phyloP scores from a whole-genome alignment of 2,888 invertebrate species.

The Metalampra italica region DNA sequence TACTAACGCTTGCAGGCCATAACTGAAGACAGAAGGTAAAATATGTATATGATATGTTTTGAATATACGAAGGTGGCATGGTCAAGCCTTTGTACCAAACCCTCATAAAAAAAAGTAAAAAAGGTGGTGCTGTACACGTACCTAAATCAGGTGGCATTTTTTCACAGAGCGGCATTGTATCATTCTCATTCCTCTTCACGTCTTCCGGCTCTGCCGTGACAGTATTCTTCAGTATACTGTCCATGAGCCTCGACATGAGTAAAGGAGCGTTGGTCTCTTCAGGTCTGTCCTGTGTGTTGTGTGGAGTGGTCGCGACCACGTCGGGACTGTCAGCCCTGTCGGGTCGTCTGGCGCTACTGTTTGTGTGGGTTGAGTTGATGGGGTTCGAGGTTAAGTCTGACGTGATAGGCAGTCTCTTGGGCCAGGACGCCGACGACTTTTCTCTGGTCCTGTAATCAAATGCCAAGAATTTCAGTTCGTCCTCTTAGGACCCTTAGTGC shows the following conservation, averaged over 20 bases:
- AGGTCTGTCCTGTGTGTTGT: not conserved
- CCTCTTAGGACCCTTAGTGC: too few relatives aligned
- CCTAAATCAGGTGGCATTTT: constrained; percentile 81
- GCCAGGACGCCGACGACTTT: constrained; percentile 34
- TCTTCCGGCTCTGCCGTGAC: constrained; percentile 40
- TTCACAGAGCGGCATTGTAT: constrained; percentile 73
- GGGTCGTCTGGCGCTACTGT: not conserved
- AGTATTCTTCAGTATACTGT: constrained; percentile 39
- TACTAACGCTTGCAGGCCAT: too few relatives aligned
- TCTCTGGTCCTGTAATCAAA: constrained; percentile 44
- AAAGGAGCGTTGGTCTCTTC: constrained; percentile 29
- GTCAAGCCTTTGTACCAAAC: too few relatives aligned
- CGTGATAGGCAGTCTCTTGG: constrained; percentile 35
- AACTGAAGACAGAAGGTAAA: too few relatives aligned
- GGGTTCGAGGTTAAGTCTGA: constrained; percentile 26
- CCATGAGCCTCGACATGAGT: constrained; percentile 48
- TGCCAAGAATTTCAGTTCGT: too few relatives aligned
- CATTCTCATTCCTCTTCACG: constrained; percentile 35
- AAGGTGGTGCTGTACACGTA: too few relatives aligned
- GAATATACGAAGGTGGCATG: too few relatives aligned
- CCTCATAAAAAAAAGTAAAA: too few relatives aligned
- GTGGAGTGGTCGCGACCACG: not conserved
- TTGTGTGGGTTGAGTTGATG: constrained; percentile 19
- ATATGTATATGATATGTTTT: too few relatives aligned
- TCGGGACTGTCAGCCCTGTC: too few relatives aligned